Evolutionary conservation across 2,113 vertebrate species (phyloP).

Genomic region (Gopherus flavomarginatus): DNA sequence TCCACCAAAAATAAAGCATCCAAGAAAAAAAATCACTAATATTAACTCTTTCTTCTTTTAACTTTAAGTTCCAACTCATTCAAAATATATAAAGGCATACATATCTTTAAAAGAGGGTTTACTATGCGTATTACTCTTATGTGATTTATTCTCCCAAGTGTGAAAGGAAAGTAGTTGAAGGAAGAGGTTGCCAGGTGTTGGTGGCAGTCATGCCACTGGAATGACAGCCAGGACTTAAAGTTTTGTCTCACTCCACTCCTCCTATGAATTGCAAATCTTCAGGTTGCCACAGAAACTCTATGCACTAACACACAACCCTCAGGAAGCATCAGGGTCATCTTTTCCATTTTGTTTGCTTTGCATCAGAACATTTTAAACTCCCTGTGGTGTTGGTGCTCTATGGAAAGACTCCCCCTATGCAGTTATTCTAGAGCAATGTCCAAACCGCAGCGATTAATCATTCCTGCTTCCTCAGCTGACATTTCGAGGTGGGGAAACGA

Average conservation of each 20-base stretch:
- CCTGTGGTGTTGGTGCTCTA: slow-evolving; percentile 43
- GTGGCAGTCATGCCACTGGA: slow-evolving; percentile 41
- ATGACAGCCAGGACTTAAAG: slow-evolving; percentile 50
- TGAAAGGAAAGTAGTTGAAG: slow-evolving; percentile 48
- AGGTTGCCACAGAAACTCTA: slow-evolving; percentile 76
- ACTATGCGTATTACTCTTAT: slow-evolving; percentile 34
- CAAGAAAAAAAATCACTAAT: not conserved
- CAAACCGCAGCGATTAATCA: slow-evolving; percentile 80
- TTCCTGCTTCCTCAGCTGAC: slow-evolving; percentile 78
- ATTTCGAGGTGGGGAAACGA: slow-evolving; percentile 79
- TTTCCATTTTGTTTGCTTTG: slow-evolving; percentile 70
- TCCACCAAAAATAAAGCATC: not conserved
- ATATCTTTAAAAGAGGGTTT: slow-evolving; percentile 41
- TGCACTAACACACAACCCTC: slow-evolving; percentile 47
- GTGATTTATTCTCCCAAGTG: slow-evolving; percentile 34
- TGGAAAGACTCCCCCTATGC: slow-evolving; percentile 58
- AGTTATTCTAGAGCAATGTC: slow-evolving; percentile 72
- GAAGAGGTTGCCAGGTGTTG: slow-evolving; percentile 41
- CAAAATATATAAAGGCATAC: not conserved
- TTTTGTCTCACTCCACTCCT: slow-evolving; percentile 62
- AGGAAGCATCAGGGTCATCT: slow-evolving; percentile 67
- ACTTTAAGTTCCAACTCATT: not conserved
- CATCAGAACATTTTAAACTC: slow-evolving; percentile 62
- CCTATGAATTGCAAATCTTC: slow-evolving; percentile 69
- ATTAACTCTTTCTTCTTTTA: not conserved